Evolutionary conservation across 2,113 vertebrate genomes (phyloP), one percentile per base, ranked within the genome.

Genomic region (Manacus vitellinus): DNA sequence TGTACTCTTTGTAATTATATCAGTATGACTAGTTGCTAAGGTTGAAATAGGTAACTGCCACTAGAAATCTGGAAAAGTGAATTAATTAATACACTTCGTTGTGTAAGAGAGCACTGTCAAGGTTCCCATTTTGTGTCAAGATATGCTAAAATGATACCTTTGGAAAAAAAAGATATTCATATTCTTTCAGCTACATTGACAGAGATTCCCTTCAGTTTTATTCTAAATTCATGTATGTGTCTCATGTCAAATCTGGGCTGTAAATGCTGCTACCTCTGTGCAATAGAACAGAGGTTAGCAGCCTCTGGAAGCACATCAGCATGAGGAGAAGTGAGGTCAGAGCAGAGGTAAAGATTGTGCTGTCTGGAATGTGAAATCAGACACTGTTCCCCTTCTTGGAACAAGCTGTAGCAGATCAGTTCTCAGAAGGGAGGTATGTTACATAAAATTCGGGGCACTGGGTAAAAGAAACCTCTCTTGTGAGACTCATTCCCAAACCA

Each of bases 1-100:
- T 89, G 41, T 78, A 59, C 31, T 90, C 66, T 76, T 94, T 66
- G 58, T 88, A 94, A 97, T 93, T 96, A 87, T 72, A 59, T 31
- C 96, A 95, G 80, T 80, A 76, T 89, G 72, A 95, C 30, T 88
- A 76, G 79, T 58, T 94, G 59, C 66, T 94, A 84, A 87, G 62
- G 77, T 41, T 96, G 85, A 96, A 97, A 94, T 91, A 89, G 58
- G 63, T 83, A 96, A 95, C 78, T 96, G 75, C 58, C 85, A 62
- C 67, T 43, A 94, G 90, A 94, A 93, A 96, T 76, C 83, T 56
- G 33, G 39, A 59, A 84, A 92, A 95, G 44, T 41, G 77, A 94
- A 91, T 92, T 94, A 90, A 95, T 96, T 97, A 95, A 90, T 89
- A 47, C 33, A 56, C 73, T 96, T 95, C 1, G 4, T 83, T 93